Evolutionary conservation across 2,113 vertebrate genomes (phyloP).

Genomic region (Aegotheles bennettii): DNA sequence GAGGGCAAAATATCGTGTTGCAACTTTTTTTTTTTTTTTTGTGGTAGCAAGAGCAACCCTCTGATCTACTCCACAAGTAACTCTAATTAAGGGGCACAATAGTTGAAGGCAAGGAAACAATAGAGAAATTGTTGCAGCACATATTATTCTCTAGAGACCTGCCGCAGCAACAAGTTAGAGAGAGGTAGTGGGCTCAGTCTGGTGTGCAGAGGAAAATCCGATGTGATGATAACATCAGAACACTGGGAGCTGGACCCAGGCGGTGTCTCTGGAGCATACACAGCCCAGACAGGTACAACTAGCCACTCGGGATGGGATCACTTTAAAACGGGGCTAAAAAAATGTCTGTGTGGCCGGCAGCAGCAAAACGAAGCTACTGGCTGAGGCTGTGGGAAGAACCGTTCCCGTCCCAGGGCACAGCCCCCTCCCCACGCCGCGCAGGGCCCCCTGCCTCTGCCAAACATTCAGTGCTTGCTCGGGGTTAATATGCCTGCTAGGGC

Average conservation of each 20-base stretch:
- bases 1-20: conserved; percentile 30
- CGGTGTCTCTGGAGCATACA: background rate
- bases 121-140: conserved; percentile 87
- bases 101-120: conserved; percentile 89
- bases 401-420: background rate
- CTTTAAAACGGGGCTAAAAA: background rate
- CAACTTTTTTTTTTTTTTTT: conserved; percentile 18
- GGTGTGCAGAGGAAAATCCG: conserved; percentile 29
- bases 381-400: background rate
- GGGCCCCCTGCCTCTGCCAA: conserved; percentile 27
- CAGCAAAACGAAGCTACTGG: background rate
- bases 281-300: conserved; percentile 11
- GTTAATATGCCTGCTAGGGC: background rate
- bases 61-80: conserved; percentile 80
- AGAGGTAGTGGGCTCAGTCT: conserved; percentile 51
- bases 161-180: conserved; percentile 88
- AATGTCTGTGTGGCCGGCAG: background rate
- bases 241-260: conserved; percentile 5
- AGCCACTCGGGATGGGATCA: background rate
- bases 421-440: conserved; percentile 4
- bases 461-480: background rate
- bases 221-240: conserved; percentile 47
- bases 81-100: conserved; percentile 84
- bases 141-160: conserved; percentile 91
- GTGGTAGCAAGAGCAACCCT: conserved; percentile 67